A percentile compares a stretch with the other conserved stretches of the same genome.
phyloP scores from a whole-genome alignment of 2,797 vertebrate species.

The Brachyrhaphis roseni region DNA sequence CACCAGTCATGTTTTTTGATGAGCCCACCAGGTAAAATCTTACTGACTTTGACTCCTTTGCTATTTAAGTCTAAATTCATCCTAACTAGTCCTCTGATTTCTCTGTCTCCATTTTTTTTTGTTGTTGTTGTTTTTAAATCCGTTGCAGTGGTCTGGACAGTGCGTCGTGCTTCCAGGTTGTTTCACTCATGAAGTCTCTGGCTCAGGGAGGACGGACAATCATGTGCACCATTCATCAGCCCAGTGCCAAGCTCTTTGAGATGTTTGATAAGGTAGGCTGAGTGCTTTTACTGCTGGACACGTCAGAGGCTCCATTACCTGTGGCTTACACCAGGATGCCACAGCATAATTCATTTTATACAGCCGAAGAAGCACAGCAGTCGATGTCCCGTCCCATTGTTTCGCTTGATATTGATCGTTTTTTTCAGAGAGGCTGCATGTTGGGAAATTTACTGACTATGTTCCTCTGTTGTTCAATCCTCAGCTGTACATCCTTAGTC shows the following conservation, averaged over 20 bases:
- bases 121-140: not conserved
- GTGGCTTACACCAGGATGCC: conserved; percentile 12
- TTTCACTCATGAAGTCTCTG: conserved; percentile 95
- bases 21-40: conserved; percentile 92
- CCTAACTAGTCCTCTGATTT: not conserved
- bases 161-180: conserved; percentile 96
- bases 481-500: conserved; percentile 98
- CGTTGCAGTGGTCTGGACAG: conserved; percentile 92
- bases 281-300: conserved; percentile 33
- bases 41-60: not conserved
- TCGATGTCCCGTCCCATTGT: conserved; percentile 38
- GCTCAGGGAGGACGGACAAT: conserved; percentile 96
- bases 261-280: conserved; percentile 95
- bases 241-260: conserved; percentile 98
- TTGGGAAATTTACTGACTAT: conserved; percentile 47
- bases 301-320: conserved; percentile 46
- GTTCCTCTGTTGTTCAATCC: conserved; percentile 39
- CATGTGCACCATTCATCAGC: conserved; percentile 99
- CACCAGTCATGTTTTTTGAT: conserved; percentile 98
- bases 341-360: conserved; percentile 38
- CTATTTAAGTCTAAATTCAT: not conserved
- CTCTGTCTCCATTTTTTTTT: not conserved
- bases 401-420: conserved; percentile 49
- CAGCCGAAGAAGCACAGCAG: conserved; percentile 21
- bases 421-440: conserved; percentile 42